Evolutionary conservation across 2,888 invertebrate genomes (phyloP), one percentile per base, ranked within the genome.

Genomic region (Autographa pulchrina): DNA sequence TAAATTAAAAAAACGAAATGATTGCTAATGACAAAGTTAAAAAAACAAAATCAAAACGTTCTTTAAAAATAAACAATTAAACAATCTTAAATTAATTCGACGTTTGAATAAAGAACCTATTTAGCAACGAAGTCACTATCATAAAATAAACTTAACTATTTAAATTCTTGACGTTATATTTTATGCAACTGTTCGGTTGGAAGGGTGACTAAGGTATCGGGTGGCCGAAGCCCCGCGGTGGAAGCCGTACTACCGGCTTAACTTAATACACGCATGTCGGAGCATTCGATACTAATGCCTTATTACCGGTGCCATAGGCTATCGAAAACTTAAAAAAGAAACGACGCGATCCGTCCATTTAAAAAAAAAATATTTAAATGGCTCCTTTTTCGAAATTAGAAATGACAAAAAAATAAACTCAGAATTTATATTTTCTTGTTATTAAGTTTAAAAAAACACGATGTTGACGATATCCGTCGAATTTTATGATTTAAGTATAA

Each of bases 241-340:
- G 95, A 95, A 95, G 92, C 95, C 95, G 86, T 95, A 95, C 90
- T 91, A 88, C 88, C 90, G 92, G 92, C 91, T 91, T 92, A 93
- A 86, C 85, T 90, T 92, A 92, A 86, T 85, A 80, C 88, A 85
- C 76, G 84, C 86, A 85, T 79, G 83, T 83, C 69, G 76, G 79
- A 85, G 85, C 87, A 88, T 83, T 84, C 80, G 88, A 89, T 83
- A 88, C 82, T 79, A 79, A 82, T 81, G 70, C 77, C 70, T 62
- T 81, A 68, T 70, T 81, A 78, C 58, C 58, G 48, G 61, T 60
- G 65, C 65, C 68, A 58, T 60, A 68, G 58, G 41, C 18, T 61
- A 62, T 52, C 48, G 48, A 63, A 72, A 67, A 25, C 2, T 25
- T 76, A 75, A 75, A 77, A 59, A 63, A 65, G 43, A 58, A 64